Conservation (phyloP, 2,888 invertebrate species). For the Agrotis ipsilon region DNA sequence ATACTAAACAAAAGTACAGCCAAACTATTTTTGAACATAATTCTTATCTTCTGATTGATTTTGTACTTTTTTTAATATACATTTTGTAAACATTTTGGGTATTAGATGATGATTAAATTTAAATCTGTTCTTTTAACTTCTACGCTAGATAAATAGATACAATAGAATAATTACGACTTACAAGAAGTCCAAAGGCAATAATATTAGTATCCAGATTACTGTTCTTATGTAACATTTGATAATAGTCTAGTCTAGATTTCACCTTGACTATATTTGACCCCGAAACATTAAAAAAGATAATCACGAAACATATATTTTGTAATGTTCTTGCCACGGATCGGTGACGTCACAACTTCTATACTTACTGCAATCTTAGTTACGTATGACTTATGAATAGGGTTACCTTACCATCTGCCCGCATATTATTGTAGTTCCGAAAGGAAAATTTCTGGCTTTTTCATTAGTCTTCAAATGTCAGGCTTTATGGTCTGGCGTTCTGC, state of each 20-base stretch:
- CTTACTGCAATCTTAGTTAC: conserved; percentile 29
- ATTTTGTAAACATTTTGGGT: too few relatives aligned
- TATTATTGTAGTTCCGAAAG: background rate
- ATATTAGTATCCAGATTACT: conserved; percentile 31
- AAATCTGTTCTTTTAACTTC: too few relatives aligned
- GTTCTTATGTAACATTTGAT: conserved; percentile 36
- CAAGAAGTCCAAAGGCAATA: conserved; percentile 14
- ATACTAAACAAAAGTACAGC: too few relatives aligned
- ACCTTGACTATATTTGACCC: conserved; percentile 63
- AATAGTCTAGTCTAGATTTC: conserved; percentile 49
- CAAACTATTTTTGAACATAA: too few relatives aligned
- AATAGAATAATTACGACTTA: background rate
- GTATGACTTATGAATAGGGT: background rate
- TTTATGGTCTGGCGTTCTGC: too few relatives aligned
- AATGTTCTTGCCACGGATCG: conserved; percentile 42
- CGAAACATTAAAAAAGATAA: conserved; percentile 60
- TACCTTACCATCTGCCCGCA: background rate
- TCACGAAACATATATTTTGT: conserved; percentile 63
- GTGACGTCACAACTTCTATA: conserved; percentile 51
- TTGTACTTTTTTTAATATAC: too few relatives aligned
- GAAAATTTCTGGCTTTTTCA: too few relatives aligned
- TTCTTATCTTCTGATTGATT: too few relatives aligned
- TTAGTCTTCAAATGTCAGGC: too few relatives aligned
- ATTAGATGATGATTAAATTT: too few relatives aligned
- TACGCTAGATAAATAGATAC: too few relatives aligned